Conservation (phyloP, 2,113 vertebrate species). For the Phrynosoma platyrhinos region DNA sequence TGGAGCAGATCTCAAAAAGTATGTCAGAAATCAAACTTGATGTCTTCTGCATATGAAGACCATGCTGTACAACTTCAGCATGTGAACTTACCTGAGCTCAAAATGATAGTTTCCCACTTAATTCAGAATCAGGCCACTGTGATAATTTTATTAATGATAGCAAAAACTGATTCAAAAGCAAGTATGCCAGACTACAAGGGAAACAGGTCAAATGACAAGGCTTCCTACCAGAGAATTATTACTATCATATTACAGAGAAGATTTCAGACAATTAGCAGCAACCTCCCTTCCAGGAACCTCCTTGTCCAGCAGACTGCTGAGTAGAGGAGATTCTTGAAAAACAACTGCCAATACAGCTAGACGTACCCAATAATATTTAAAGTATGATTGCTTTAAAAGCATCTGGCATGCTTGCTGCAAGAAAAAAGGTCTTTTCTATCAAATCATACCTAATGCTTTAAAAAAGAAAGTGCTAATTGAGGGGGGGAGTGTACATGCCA, state of each 20-base stretch:
- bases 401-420: neutral
- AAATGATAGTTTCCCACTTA: neutral
- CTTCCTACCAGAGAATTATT: neutral
- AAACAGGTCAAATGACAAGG: neutral
- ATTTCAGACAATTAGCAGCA: neutral
- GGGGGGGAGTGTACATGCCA: neutral
- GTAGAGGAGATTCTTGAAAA: neutral
- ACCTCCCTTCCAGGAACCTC: neutral
- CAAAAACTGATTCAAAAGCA: neutral
- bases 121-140: neutral
- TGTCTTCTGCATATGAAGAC: no score
- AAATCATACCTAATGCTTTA: neutral
- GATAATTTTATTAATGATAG: neutral
- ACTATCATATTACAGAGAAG: neutral
- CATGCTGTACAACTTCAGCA: neutral
- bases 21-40: no score
- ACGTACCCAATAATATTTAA: neutral
- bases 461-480: neutral
- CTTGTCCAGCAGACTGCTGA: neutral
- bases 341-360: neutral
- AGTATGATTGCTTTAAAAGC: constrained; percentile 2
- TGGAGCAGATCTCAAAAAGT: no score
- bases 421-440: neutral
- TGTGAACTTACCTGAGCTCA: neutral
- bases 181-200: neutral